These are phyloP conservation scores for Sebastes trivittatus DNA, from an alignment of 2,797 vertebrate species.

Conservation along the genomic window DNA sequence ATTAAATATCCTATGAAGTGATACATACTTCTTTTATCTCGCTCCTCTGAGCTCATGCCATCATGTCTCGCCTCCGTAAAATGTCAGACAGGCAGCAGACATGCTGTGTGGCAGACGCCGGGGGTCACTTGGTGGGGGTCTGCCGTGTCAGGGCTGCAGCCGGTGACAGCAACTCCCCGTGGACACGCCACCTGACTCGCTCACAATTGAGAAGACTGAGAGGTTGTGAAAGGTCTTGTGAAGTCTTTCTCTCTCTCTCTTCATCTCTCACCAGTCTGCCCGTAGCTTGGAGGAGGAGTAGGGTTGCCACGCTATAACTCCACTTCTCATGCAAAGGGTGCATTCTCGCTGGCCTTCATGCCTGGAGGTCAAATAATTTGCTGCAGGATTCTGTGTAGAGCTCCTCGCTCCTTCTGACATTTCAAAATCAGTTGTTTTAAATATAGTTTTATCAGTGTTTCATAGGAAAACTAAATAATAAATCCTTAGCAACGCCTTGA, in stretches of 20 bases:
- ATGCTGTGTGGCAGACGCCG: neutral
- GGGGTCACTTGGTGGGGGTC: neutral
- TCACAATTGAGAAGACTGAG: neutral
- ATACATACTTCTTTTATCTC: neutral
- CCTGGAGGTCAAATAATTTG: neutral
- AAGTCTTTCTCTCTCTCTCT: neutral
- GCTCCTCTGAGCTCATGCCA: neutral
- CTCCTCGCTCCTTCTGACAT: neutral
- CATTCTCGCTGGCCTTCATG: neutral
- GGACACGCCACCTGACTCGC: neutral
- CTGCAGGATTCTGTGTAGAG: neutral
- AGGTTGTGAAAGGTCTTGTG: neutral
- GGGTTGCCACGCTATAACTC: neutral
- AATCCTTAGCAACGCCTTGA: neutral
- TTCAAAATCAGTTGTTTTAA: neutral
- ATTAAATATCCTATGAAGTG: neutral
- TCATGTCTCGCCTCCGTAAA: neutral
- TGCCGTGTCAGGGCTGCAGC: neutral
- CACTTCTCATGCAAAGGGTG: neutral
- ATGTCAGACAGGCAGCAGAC: slow-evolving; percentile 1
- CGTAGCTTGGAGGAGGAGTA: neutral
- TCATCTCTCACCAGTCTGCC: neutral
- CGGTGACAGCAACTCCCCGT: slow-evolving; percentile 1
- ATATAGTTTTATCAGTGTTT: neutral
- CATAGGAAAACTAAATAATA: neutral